A percentile compares a stretch with the other conserved stretches of the same genome.
Conservation (phyloP, 2,888 invertebrate genomes). For the Pachliopta kotzebuea region DNA sequence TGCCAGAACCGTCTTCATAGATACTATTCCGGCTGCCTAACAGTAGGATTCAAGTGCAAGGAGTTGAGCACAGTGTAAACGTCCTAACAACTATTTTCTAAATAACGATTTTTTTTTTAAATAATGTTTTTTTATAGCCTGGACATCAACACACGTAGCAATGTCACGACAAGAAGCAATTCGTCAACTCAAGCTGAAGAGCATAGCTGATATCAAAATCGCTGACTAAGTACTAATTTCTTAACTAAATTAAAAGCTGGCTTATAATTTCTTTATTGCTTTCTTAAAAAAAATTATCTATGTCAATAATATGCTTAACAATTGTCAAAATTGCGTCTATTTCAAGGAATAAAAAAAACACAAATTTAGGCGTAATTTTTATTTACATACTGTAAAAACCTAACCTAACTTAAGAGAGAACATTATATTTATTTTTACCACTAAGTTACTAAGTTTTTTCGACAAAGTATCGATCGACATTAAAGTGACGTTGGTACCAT, state of each 20-base stretch:
- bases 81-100: too few species aligned
- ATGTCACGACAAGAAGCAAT: conserved; percentile 69
- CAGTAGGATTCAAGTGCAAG: too few species aligned
- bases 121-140: conserved; percentile 46
- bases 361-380: conserved; percentile 42
- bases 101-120: not conserved
- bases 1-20: too few species aligned
- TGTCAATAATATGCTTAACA: not conserved
- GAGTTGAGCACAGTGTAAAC: too few species aligned
- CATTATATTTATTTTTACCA: conserved; percentile 50
- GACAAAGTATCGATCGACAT: conserved; percentile 65
- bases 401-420: conserved; percentile 49
- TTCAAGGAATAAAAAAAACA: conserved; percentile 21
- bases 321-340: not conserved
- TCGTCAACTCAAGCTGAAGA: conserved; percentile 50
- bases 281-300: not conserved
- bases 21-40: too few species aligned
- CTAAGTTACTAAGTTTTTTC: conserved; percentile 61
- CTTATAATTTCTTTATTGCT: conserved; percentile 8
- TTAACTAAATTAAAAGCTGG: not conserved
- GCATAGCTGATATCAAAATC: conserved; percentile 39
- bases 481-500: conserved; percentile 48
- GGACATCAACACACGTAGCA: conserved; percentile 58
- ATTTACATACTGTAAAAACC: conserved; percentile 58
- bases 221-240: conserved; percentile 28